These are phyloP conservation scores for Montipora cactus DNA, from an alignment of 64 coral and sea anemone genomes.

Conservation along the genomic window DNA sequence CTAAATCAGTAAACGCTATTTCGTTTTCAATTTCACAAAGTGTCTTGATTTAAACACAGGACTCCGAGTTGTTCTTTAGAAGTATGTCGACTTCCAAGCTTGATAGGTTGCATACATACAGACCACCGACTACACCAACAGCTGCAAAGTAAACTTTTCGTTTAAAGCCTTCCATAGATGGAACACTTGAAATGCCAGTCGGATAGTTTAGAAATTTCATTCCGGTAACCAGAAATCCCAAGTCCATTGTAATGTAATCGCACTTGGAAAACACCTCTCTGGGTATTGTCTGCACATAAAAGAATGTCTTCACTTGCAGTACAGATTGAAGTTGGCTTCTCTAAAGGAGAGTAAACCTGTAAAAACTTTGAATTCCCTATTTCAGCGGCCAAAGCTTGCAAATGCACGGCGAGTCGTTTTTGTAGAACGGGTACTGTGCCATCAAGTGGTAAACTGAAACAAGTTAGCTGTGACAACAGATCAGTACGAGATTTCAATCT, in stretches of 20 bases:
- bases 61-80: too few relatives aligned
- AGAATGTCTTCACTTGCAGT: slow-evolving; percentile 43
- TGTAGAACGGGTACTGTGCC: too few relatives aligned
- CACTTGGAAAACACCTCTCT: slow-evolving; percentile 25
- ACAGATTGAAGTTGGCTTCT: slow-evolving; percentile 34
- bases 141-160: slow-evolving; percentile 57
- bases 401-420: too few relatives aligned
- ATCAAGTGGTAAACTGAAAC: too few relatives aligned
- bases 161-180: slow-evolving; percentile 29
- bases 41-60: not conserved
- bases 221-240: slow-evolving; percentile 21
- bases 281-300: slow-evolving; percentile 21
- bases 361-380: not conserved
- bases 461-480: too few relatives aligned
- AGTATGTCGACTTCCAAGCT: too few relatives aligned
- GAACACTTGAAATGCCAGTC: slow-evolving; percentile 26
- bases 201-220: slow-evolving; percentile 28
- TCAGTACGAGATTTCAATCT: too few relatives aligned
- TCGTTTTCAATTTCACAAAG: slow-evolving; percentile 4
- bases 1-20: slow-evolving; percentile 24
- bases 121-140: slow-evolving; percentile 15
- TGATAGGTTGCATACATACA: slow-evolving; percentile 24
- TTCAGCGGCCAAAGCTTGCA: slow-evolving; percentile 19
- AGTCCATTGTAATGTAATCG: slow-evolving; percentile 27
- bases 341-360: slow-evolving; percentile 14